phyloP scores from a whole-genome alignment of 1,140 invertebrate species.

The Drosophila pallidifrons region DNA sequence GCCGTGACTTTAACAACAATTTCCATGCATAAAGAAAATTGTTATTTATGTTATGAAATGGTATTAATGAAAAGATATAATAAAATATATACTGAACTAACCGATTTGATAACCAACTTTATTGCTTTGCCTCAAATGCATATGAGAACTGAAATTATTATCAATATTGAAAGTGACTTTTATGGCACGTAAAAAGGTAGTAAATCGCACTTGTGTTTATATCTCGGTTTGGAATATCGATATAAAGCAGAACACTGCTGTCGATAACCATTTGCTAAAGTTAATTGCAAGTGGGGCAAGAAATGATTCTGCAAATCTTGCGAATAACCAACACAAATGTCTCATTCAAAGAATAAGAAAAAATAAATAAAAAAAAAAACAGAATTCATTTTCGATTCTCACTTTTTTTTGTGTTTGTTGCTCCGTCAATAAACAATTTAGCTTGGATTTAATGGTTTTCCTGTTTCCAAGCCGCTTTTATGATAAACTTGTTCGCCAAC shows the following conservation, averaged over 20 bases:
- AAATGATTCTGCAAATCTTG: conserved; percentile 57
- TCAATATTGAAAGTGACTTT: not conserved
- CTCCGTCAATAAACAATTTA: conserved; percentile 71
- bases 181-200: not conserved
- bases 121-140: not conserved
- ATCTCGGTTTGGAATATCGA: not conserved
- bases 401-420: conserved; percentile 13
- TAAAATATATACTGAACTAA: too few relatives aligned
- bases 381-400: conserved; percentile 52
- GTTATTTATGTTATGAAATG: too few relatives aligned
- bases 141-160: not conserved
- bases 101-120: too few relatives aligned
- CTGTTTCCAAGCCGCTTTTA: conserved; percentile 31
- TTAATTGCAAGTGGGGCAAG: conserved; percentile 46
- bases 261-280: conserved; percentile 39
- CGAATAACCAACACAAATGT: conserved; percentile 40
- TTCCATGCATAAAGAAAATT: too few relatives aligned
- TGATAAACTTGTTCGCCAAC: conserved; percentile 75
- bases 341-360: conserved; percentile 28
- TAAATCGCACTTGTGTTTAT: not conserved
- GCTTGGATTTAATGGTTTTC: conserved; percentile 76
- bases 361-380: conserved; percentile 29
- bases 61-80: too few relatives aligned
- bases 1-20: too few relatives aligned
- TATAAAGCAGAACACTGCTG: not conserved